Base-by-base conservation (phyloP, 1,140 invertebrate species). In the Anoplolepis gracilipes region DNA sequence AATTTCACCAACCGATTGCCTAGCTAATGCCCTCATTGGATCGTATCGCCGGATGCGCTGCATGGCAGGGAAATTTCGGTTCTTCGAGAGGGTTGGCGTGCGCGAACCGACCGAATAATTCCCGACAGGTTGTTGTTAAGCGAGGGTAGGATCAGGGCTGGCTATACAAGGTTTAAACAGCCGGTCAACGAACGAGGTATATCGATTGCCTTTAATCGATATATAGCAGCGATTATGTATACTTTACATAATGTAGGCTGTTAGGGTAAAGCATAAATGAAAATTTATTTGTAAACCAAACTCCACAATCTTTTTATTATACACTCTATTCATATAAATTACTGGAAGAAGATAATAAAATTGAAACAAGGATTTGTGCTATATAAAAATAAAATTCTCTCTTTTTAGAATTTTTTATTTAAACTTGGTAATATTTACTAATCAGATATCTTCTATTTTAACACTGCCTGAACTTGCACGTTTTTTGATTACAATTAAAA, bases 41-140 rank as follows among this genome's bases (percentile, higher is more conserved):
- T 3, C 39, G 49, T 67, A 28, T 49, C 57, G 61, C 59, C 86
- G 86, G 82, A 85, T 61, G 53, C 42, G 46, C 28, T 46, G 25
- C 76, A 78, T 39, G 59, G 72, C 22, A 59, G 59, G n/a, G 87
- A 57, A 88, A 88, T 88, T 88, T 88, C 69, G 82, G 82, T 49
- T 61, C 55, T 73, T 79, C 59, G 42, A 36, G n/a, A 33, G 53
- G 70, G 33, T 28, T 89, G 36, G 88, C 84, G 76, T 86, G 87
- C 70, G 42, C 64, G 86, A 61, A 42, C 30, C 85, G 36, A 46
- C 65, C 59, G 39, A 28, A 39, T 85, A 88, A 88, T 88, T 88
- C 73, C 73, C 57, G 61, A 70, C 87, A 88, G 81, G 65, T 85
- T 88, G 81, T 67, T 67, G 49, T 73, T 85, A 88, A 61, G 22